Base-by-base conservation (phyloP, 2,797 vertebrate species). In the Clarias pachynema region DNA sequence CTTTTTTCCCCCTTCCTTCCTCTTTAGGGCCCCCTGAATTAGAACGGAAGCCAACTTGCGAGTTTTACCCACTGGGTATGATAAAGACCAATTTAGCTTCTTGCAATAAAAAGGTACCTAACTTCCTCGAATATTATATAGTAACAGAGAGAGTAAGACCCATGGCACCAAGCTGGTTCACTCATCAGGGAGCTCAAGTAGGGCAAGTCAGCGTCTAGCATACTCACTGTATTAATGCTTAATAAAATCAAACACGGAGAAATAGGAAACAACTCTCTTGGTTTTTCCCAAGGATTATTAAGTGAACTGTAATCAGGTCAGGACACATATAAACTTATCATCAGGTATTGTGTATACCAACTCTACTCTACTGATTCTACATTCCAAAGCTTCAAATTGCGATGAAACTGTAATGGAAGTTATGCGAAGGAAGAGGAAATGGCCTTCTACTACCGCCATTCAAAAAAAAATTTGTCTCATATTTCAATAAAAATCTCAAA, bases 21-120 rank as follows among this genome's bases (percentile, higher is more conserved):
- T 26, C 29, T 70, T 57, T 34, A n/a, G 44, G 80, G 66, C 65
- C 80, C 34, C 63, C 65, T 3, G 29, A 82, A 82, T 34, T 82
- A 82, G 80, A 82, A 8, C 22, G 8, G 49, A 56, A 81, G 65
- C 63, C 26, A 68, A 81, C 80, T 69, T 82, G 65, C 22, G 16
- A 37, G 80, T 53, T 70, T 82, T 68, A 82, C 80, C 80, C 80
- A 82, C 44, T 82, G 80, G 80, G 80, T 57, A 82, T 69, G 80
- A 82, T 82, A 59, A 82, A 82, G 31, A 70, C 65, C 44, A 57
- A 56, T 81, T 69, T 81, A 81, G 65, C 63, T 81, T 24, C 44
- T 56, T 81, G 63, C 44, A 56, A 56, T 34, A 29, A n/a, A 82
- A 14, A 37, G 24, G 49, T n/a, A 82, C 65, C 65, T 15, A 69